These are phyloP conservation scores for Hyaena hyaena DNA, from an alignment of 2,113 vertebrate species.

Conservation along the genomic window DNA sequence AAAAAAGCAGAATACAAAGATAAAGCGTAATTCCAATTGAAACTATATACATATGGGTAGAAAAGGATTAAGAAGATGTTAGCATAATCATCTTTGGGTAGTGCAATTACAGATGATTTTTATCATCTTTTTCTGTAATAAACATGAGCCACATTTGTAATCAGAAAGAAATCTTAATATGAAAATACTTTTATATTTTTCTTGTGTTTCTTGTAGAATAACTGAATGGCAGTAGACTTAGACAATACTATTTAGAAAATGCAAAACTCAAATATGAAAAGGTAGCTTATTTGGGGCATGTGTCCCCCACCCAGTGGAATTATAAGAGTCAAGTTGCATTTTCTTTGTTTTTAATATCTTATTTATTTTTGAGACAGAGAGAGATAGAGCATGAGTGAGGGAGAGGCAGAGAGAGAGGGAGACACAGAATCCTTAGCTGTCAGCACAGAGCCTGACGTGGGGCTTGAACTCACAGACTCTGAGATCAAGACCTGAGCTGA, in stretches of 20 bases:
- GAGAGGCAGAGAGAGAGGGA: too few species aligned
- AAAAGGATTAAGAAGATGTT: not conserved
- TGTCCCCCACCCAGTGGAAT: not conserved
- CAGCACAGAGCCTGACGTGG: too few species aligned
- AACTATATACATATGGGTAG: not conserved
- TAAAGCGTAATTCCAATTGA: not conserved
- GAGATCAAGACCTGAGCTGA: too few species aligned
- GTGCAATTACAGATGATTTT: not conserved
- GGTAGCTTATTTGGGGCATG: not conserved
- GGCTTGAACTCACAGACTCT: too few species aligned
- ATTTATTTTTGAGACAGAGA: too few species aligned
- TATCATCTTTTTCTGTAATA: not conserved
- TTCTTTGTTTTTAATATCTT: not conserved
- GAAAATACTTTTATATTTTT: not conserved
- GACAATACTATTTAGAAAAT: not conserved
- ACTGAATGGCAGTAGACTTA: not conserved
- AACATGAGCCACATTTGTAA: not conserved
- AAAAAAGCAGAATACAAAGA: not conserved
- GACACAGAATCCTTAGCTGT: too few species aligned
- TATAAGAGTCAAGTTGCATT: not conserved
- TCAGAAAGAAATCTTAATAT: constrained; percentile 1
- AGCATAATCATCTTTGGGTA: not conserved
- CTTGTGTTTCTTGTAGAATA: not conserved
- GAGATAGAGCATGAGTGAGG: too few species aligned
- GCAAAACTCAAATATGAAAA: not conserved